A percentile compares a stretch with the other conserved stretches of the same genome.
These are phyloP conservation scores for Argopecten irradians DNA, from an alignment of 1,140 invertebrate species.

Conservation along the genomic window DNA sequence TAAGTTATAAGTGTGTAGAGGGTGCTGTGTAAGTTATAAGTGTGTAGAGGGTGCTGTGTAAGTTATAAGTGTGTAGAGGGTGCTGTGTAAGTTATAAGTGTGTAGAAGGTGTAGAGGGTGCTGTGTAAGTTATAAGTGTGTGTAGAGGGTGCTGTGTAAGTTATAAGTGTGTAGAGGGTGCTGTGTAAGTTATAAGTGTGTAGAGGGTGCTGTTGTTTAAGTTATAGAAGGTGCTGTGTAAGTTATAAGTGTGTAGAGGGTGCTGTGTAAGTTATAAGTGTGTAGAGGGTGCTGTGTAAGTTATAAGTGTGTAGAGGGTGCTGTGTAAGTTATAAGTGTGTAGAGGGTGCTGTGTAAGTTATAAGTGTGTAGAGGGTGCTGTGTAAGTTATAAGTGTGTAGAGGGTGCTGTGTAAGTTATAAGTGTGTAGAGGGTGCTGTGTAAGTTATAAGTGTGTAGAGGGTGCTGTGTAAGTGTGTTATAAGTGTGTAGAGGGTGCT, in stretches of 20 bases:
- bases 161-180: background rate
- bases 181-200: too few relatives aligned
- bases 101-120: too few relatives aligned
- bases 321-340: background rate
- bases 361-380: background rate
- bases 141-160: too few relatives aligned
- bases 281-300: background rate
- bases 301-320: too few relatives aligned
- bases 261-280: background rate
- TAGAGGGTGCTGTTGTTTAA: too few relatives aligned
- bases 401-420: background rate
- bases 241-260: background rate
- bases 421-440: too few relatives aligned
- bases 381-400: background rate
- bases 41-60: background rate
- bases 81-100: background rate
- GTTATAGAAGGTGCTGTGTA: background rate
- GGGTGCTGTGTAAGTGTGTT: too few relatives aligned
- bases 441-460: too few relatives aligned
- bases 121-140: background rate
- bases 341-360: background rate
- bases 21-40: background rate
- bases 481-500: too few relatives aligned
- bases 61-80: background rate
- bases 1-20: background rate